phyloP scores from a whole-genome alignment of 2,113 vertebrate species.

The Strix aluco region DNA sequence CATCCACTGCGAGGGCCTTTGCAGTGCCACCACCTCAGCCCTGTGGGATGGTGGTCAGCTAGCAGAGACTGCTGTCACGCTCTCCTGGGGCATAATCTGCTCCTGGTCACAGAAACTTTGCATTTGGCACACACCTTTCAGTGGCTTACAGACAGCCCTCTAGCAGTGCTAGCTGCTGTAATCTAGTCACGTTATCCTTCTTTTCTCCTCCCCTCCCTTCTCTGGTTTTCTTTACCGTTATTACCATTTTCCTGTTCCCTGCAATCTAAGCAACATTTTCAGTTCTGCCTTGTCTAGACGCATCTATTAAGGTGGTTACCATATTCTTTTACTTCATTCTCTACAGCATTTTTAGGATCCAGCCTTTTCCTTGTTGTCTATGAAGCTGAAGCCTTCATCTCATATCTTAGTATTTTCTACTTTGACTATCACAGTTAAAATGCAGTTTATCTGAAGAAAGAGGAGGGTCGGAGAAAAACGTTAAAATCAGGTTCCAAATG shows the following conservation, averaged over 20 bases:
- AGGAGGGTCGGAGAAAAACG: rapidly evolving
- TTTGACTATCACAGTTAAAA: not conserved
- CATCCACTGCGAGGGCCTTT: rapidly evolving
- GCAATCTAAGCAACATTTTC: not conserved
- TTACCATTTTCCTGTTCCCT: not conserved
- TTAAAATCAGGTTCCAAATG: not conserved
- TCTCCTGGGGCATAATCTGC: not conserved
- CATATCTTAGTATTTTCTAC: not conserved
- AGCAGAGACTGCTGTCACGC: not conserved
- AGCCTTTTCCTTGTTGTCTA: not conserved
- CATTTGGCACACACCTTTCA: rapidly evolving
- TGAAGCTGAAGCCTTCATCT: not conserved
- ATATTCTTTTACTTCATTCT: not conserved
- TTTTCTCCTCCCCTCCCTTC: not conserved
- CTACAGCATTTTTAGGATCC: not conserved
- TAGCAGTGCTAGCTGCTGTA: not conserved
- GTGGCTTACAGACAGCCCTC: not conserved
- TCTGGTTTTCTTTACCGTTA: not conserved
- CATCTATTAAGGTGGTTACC: not conserved
- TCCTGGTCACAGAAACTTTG: rapidly evolving
- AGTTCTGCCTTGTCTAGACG: not conserved
- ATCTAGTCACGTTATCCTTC: not conserved
- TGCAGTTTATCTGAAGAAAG: not conserved
- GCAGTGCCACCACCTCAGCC: not conserved
- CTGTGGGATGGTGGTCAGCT: rapidly evolving